Base-by-base conservation (phyloP, 2,113 vertebrate genomes). In the Sarotherodon lohbergeri region DNA sequence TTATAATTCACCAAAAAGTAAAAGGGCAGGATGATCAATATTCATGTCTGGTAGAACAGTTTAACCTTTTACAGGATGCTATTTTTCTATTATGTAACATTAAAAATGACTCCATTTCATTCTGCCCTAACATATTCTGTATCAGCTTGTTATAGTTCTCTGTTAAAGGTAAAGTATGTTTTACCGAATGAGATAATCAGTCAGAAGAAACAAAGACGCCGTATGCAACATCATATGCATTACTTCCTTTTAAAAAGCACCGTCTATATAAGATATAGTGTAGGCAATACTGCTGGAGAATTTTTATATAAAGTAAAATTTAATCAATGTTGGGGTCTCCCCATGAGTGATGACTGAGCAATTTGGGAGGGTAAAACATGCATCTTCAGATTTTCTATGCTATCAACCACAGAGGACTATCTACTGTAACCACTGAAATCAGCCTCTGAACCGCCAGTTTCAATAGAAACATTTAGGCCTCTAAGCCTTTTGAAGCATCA, bases 1-100 rank as follows among this genome's bases (percentile, higher is more conserved):
- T 27, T 24, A n/a, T 55, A 39, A 22, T n/a, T 66, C 16, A 13
- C 41, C 41, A n/a, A 43, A 61, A 59, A 61, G 17, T 78, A 78
- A 52, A 78, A 78, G 73, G 73, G 46, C 7, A n/a, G 13, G 73
- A 52, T 78, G 27, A 78, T 78, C 73, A 52, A 78, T 78, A 81
- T 59, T 46, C 14, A 61, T 46, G 56, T 82, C 39, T 59, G 55
- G 17, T 59, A 52, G 27, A 61, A 61, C 80, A 22, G 27, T 48
- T 82, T 82, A 82, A 82, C 56, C 56, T 61, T 32, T 82, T 52
- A 78, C 73, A 78, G 46, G 73, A 78, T 78, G 73, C 17, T 78
- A 52, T 34, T 78, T 52, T 52, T 78, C 73, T 34, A 34, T 78
- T 78, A 52, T n/a, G 73, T 52, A 52, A 78, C 73, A 78, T 78